These are phyloP conservation scores for Plecturocebus donacophilus DNA, from an alignment of 2,113 vertebrate species.

Conservation along the genomic window DNA sequence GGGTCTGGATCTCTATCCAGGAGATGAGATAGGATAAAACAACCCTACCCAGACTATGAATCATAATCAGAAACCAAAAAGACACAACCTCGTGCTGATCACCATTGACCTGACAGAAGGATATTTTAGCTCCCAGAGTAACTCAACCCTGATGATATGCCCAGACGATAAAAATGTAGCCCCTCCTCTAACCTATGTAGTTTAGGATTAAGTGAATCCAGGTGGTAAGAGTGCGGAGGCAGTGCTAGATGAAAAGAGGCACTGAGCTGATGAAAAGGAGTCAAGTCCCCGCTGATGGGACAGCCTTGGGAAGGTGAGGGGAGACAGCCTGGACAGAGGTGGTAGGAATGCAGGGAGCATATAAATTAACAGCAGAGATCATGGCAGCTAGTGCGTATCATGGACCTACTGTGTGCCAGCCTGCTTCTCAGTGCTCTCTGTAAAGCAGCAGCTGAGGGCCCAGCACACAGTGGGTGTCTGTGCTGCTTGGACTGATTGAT, in stretches of 20 bases:
- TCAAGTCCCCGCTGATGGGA: background rate
- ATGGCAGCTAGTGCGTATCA: rapidly evolving
- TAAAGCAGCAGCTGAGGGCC: background rate
- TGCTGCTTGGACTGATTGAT: too few species aligned
- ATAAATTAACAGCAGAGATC: background rate
- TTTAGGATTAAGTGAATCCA: too few species aligned
- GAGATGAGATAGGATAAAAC: background rate
- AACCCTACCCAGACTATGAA: background rate
- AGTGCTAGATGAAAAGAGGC: too few species aligned
- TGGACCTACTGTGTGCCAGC: background rate
- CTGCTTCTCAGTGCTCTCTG: background rate
- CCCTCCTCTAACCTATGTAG: background rate
- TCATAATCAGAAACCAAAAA: background rate
- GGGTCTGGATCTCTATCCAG: background rate
- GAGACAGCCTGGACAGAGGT: background rate
- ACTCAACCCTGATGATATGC: background rate
- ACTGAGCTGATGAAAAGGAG: background rate
- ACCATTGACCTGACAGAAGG: background rate
- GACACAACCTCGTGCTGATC: rapidly evolving
- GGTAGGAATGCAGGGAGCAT: background rate
- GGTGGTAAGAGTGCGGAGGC: too few species aligned
- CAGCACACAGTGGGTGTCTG: background rate
- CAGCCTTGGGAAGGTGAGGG: background rate
- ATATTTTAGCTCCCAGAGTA: rapidly evolving
- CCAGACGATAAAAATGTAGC: rapidly evolving